Percentiles rank a stretch among this genome's conserved stretches.
These are phyloP conservation scores for Leptinotarsa haldemani DNA, from an alignment of 2,888 invertebrate genomes.

Conservation along the genomic window DNA sequence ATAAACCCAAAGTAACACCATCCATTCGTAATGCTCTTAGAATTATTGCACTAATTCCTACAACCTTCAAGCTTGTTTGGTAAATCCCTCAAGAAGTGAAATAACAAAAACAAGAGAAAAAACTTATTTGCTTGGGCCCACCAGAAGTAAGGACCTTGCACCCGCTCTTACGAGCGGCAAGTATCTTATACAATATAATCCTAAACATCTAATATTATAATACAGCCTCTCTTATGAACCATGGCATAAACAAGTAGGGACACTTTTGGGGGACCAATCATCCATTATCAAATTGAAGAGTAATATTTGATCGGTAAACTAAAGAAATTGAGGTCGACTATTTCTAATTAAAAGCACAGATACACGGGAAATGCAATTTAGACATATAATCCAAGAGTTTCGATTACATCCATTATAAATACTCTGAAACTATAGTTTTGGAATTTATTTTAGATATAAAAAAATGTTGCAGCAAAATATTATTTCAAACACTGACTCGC, in stretches of 20 bases:
- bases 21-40: conserved; percentile 13
- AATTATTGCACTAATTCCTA: conserved; percentile 41
- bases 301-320: no score
- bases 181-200: conserved; percentile 56
- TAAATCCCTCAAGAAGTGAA: conserved; percentile 30
- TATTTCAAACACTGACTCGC: no score
- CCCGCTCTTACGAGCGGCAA: conserved; percentile 42
- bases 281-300: no score
- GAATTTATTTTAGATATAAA: no score
- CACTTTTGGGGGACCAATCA: neutral
- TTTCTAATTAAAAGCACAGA: no score
- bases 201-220: conserved; percentile 65
- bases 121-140: conserved; percentile 14
- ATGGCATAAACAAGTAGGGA: conserved; percentile 25
- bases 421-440: no score
- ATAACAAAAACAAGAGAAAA: conserved; percentile 12
- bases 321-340: no score
- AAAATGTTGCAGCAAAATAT: no score
- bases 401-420: no score
- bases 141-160: conserved; percentile 21
- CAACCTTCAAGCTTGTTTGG: conserved; percentile 43
- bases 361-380: no score
- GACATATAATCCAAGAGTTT: no score
- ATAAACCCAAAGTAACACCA: no score
- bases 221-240: conserved; percentile 65